These are phyloP conservation scores for Carassius auratus DNA, from an alignment of 2,113 vertebrate species.

Conservation along the genomic window DNA sequence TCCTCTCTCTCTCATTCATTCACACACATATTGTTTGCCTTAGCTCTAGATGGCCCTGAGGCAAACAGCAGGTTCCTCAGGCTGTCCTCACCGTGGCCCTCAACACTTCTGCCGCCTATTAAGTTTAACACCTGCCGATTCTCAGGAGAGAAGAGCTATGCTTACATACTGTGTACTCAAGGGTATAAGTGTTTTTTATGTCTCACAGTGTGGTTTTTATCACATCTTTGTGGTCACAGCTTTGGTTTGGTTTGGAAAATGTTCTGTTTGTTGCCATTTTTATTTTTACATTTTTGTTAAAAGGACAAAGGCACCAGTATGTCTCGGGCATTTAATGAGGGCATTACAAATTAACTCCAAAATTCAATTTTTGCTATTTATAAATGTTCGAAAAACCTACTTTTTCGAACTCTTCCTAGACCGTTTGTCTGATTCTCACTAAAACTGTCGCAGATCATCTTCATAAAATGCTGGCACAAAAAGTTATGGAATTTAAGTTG, in stretches of 20 bases:
- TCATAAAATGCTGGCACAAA: no score
- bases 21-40: slow-evolving; percentile 24
- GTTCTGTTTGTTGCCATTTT: background rate
- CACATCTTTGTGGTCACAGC: background rate
- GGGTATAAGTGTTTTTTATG: background rate
- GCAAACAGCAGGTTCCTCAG: slow-evolving; percentile 22
- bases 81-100: background rate
- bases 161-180: background rate
- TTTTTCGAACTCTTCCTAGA: no score
- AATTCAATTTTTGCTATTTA: no score
- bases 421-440: no score
- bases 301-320: background rate
- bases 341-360: no score
- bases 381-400: no score
- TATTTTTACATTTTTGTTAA: background rate
- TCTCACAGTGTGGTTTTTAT: background rate
- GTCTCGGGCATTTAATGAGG: background rate
- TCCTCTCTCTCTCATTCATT: background rate
- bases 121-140: background rate
- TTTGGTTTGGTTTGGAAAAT: background rate
- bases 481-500: no score
- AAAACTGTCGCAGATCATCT: no score
- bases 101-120: background rate
- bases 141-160: slow-evolving; percentile 3
- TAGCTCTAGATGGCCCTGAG: background rate